A percentile compares a stretch with the other conserved stretches of the same genome.
Evolutionary conservation across 1,140 invertebrate genomes (phyloP).

Genomic region (Harlomillsia oculata): DNA sequence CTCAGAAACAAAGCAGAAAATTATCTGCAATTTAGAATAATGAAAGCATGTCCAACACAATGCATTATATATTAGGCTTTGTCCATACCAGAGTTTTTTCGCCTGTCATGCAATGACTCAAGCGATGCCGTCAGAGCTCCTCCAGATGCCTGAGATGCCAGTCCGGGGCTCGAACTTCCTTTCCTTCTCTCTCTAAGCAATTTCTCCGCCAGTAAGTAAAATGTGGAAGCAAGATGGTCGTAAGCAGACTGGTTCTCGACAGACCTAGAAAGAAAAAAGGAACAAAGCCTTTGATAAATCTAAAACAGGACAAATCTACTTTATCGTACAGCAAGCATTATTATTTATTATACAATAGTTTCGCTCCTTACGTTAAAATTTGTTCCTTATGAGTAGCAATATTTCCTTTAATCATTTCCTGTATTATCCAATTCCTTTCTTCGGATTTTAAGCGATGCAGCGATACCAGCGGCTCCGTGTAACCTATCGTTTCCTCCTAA

Average conservation of each 20-base stretch:
- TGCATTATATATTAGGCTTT: not conserved
- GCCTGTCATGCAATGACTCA: conserved; percentile 31
- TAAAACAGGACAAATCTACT: not conserved
- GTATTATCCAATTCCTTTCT: conserved; percentile 26
- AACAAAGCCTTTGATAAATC: conserved; percentile 16
- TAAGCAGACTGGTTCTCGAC: conserved; percentile 91
- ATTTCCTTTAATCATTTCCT: conserved; percentile 47
- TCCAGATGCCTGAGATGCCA: too few relatives aligned
- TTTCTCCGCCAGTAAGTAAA: conserved; percentile 84
- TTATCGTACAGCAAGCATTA: not conserved
- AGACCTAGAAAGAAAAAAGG: conserved; percentile 51
- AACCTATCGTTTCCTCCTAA: conserved; percentile 8
- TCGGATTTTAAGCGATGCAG: conserved; percentile 21
- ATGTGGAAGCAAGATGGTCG: conserved; percentile 96
- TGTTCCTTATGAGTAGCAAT: conserved; percentile 91
- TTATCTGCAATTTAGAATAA: not conserved
- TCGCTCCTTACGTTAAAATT: conserved; percentile 66
- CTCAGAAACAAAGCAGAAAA: not conserved
- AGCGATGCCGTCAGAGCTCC: conserved; percentile 24
- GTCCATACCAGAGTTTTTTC: conserved; percentile 28
- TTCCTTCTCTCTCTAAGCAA: conserved; percentile 21
- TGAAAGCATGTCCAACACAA: not conserved
- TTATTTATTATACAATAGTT: not conserved
- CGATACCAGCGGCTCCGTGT: conserved; percentile 17
- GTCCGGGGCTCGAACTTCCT: conserved; percentile 14